Evolutionary conservation across 2,797 vertebrate genomes (phyloP), one percentile per base, ranked within the genome.

Genomic region (Graptemys geographica): DNA sequence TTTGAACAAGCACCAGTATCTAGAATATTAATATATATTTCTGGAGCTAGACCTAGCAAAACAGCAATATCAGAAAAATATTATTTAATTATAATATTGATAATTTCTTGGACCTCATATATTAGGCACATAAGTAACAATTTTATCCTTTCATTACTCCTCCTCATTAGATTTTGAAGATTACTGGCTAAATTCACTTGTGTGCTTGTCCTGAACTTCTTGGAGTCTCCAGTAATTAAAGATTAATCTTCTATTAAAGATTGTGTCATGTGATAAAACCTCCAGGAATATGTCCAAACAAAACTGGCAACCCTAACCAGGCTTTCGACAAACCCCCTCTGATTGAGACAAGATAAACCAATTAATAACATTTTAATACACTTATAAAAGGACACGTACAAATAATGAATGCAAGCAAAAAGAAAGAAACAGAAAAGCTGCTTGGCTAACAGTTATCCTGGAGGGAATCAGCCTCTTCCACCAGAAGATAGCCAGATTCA

Each of bases 1-100:
- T 98, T 92, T 98, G 98, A 96, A 98, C 97, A 83, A 98, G 90
- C 82, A 98, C 98, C 92, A 98, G 53, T 84, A 97, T 98, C 98
- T 90, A 52, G n/a, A 62, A 51, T 7, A 15, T 76, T 82, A 69
- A 28, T 49, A 62, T 44, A 82, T 33, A 76, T 65, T 82, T 78
- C 16, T 59, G 51, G 47, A 59, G 44, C 16, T 44, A 10, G 8
- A 51, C 5, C 57, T 28, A 51, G 28, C 5, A 80, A 82, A 62
- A 72, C 12, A 31, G 31, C 55, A 55, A 49, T 62, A n/a, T 2
- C 33, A 31, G 27, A 33, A 16, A 62, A 53, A 37, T 5, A 69
- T 10, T 41, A 10, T 72, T 72, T 72, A 72, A 72, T 72, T 19
- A 41, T 37, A 72, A n/a, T 21, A 21, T 23, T 72, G 65, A n/a